Base-by-base conservation (phyloP, 2,888 invertebrate genomes). In the Thera britannica region DNA sequence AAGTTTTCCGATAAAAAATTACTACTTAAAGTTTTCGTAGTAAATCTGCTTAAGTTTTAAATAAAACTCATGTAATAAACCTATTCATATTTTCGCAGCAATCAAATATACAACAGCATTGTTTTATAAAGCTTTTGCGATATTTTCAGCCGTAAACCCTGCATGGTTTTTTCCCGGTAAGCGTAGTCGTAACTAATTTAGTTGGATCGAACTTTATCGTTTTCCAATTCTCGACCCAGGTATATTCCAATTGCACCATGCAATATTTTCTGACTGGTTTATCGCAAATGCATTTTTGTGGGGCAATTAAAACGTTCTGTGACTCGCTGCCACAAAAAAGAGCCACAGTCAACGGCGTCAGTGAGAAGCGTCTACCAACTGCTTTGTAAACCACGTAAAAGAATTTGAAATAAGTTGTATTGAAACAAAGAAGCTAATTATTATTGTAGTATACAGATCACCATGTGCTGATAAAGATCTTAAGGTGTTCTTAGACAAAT, bases 141-240 rank as follows among this genome's bases (percentile, higher is more conserved):
- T 59, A 51, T 59, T 59, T 59, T 49, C 12, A 36, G 12, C n/a
- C 49, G n/a, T 2, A 41, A 7, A 41, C 41, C 41, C 52, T 49
- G 48, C 35, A 56, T 11, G 56, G 38, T 38, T 63, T 57, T 63
- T 51, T 7, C 51, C 9, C 58, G 23, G 54, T 62, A 62, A 55
- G 38, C 58, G 56, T 11, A 52, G 54, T 58, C 46, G 54, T 63
- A 52, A 52, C 41, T 59, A 65, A 59, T 59, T 65, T 59, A 54
- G 54, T 59, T 3, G 54, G 54, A 65, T 54, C 46, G 46, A 46
- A 58, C 54, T 58, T 54, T 59, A 65, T 59, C 51, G 64, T 65
- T 65, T 65, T 65, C 64, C 64, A 36, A 65, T 65, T 54, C 59
- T 62, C 58, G 48, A 55, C 34, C 58, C 57, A 64, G 63, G 58